Conservation (phyloP, 2,797 vertebrate genomes). For the Acanthis flammea region DNA sequence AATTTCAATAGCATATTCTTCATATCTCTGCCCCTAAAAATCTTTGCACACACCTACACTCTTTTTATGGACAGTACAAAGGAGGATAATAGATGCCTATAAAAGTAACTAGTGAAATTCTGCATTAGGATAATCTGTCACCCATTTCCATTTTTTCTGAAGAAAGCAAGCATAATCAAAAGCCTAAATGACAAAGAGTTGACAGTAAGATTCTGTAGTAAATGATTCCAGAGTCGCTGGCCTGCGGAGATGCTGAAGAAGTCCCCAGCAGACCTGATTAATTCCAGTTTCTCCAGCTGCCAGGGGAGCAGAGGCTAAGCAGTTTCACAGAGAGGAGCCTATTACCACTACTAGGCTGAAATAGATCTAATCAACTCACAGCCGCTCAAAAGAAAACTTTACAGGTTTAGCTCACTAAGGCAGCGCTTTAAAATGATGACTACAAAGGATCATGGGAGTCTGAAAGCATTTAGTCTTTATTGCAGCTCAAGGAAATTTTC, state of each 20-base stretch:
- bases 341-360: conserved; percentile 93
- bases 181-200: conserved; percentile 99
- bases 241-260: conserved; percentile 92
- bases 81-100: conserved; percentile 81
- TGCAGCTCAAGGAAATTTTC: conserved; percentile 83
- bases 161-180: conserved; percentile 90
- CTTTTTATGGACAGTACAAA: conserved; percentile 79
- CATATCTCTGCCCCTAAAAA: conserved; percentile 50
- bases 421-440: conserved; percentile 85
- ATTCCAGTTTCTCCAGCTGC: conserved; percentile 97
- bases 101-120: conserved; percentile 84
- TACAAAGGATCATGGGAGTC: conserved; percentile 87
- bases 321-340: conserved; percentile 94
- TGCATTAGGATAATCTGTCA: conserved; percentile 91
- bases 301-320: conserved; percentile 92
- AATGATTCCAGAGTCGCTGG: conserved; percentile 98
- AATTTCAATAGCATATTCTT: conserved; percentile 70
- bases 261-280: conserved; percentile 99
- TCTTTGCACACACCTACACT: conserved; percentile 66
- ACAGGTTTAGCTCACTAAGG: conserved; percentile 84
- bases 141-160: conserved; percentile 86
- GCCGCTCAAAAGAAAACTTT: conserved; percentile 92
- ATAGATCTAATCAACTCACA: conserved; percentile 98
- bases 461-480: conserved; percentile 84
- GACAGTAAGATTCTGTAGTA: conserved; percentile 99